These are phyloP conservation scores for Phataginus tetradactyla DNA, from an alignment of 2,797 vertebrate genomes.

Conservation along the genomic window DNA sequence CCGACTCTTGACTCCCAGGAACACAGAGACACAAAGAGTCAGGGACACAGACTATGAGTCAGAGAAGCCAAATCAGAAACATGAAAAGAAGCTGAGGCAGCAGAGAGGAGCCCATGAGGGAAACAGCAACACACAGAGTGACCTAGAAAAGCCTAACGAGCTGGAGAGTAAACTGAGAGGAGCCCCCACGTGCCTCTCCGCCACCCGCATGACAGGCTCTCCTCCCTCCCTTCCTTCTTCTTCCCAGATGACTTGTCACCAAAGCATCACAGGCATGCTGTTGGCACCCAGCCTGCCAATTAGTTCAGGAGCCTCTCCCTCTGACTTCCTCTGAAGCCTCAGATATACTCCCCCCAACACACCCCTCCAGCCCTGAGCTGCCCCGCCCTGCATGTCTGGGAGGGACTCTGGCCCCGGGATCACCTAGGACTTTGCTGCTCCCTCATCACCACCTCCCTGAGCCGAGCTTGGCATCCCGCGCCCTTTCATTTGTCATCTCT, in stretches of 20 bases:
- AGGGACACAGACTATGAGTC: neutral
- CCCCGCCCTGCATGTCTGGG: neutral
- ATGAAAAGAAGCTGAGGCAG: slow-evolving; percentile 21
- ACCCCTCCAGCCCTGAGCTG: neutral
- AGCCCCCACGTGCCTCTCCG: neutral
- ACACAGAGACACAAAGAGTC: neutral
- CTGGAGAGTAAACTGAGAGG: neutral
- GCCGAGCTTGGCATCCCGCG: neutral
- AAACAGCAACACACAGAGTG: neutral
- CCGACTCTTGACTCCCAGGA: neutral
- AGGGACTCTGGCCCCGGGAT: neutral
- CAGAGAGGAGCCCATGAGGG: neutral
- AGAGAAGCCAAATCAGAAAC: slow-evolving; percentile 33
- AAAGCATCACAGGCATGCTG: slow-evolving; percentile 66
- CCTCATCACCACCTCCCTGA: neutral
- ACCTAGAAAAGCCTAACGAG: slow-evolving; percentile 52
- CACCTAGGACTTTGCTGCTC: neutral
- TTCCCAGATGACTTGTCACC: slow-evolving; percentile 41
- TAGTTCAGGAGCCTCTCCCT: slow-evolving; percentile 59
- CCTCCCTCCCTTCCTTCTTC: slow-evolving; percentile 45
- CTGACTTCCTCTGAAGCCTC: slow-evolving; percentile 1
- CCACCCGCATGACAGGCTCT: neutral
- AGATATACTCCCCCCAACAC: neutral
- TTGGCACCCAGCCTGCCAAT: slow-evolving; percentile 59
- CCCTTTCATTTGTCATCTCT: slow-evolving; percentile 56